phyloP scores from a whole-genome alignment of 2,888 invertebrate genomes.

The Aromia moschata region DNA sequence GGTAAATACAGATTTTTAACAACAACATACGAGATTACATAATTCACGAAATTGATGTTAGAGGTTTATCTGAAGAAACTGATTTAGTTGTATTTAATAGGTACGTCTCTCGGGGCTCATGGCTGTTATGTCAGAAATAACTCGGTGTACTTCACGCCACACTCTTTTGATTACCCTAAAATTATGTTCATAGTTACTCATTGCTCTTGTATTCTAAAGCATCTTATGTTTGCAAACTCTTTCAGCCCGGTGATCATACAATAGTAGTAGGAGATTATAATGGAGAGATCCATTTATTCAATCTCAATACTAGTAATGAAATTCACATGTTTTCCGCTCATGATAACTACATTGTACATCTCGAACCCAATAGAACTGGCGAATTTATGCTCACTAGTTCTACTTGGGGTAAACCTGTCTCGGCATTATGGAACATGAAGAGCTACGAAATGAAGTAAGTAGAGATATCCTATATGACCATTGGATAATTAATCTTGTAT shows the following conservation, averaged over 20 bases:
- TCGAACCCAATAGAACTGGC: conserved; percentile 78
- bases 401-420: conserved; percentile 84
- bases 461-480: not conserved
- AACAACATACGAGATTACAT: too few relatives aligned
- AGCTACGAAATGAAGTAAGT: conserved; percentile 72
- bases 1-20: too few relatives aligned
- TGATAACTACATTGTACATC: conserved; percentile 85
- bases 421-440: conserved; percentile 81
- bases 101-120: too few relatives aligned
- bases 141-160: too few relatives aligned
- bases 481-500: too few relatives aligned
- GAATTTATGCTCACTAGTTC: conserved; percentile 84
- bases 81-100: too few relatives aligned
- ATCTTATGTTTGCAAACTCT: not conserved
- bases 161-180: too few relatives aligned
- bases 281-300: conserved; percentile 91
- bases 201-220: too few relatives aligned
- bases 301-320: conserved; percentile 83
- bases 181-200: too few relatives aligned
- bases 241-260: conserved; percentile 60
- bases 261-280: conserved; percentile 89
- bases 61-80: too few relatives aligned
- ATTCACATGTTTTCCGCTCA: conserved; percentile 83
- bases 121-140: too few relatives aligned
- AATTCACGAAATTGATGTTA: too few relatives aligned